A percentile compares a stretch with the other conserved stretches of the same genome.
Conservation (phyloP, 2,888 invertebrate species). For the Drosophila formosana region DNA sequence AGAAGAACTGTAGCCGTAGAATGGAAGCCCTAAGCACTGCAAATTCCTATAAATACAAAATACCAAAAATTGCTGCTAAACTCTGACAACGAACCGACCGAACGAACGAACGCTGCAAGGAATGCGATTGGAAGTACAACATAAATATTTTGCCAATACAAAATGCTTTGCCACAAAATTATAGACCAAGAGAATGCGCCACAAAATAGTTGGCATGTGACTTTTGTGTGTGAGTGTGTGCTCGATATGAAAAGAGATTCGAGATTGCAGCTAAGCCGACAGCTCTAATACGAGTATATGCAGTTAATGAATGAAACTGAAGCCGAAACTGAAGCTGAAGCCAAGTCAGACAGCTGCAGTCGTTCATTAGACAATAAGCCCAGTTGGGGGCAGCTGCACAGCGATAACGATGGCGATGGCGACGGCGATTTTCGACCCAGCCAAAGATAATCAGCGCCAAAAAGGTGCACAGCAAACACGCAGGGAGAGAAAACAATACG, state of each 20-base stretch:
- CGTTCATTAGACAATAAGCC: constrained; percentile 60
- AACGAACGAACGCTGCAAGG: constrained; percentile 14
- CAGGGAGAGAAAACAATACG: constrained; percentile 59
- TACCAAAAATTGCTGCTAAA: constrained; percentile 60
- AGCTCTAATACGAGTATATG: constrained; percentile 10
- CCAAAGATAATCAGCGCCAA: constrained; percentile 69
- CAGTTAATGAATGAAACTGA: constrained; percentile 48
- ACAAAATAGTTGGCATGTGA: constrained; percentile 17
- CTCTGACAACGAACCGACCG: constrained; percentile 15
- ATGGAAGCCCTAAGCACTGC: constrained; percentile 24
- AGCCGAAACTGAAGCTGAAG: constrained; percentile 12
- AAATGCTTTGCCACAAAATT: constrained; percentile 51
- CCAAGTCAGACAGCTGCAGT: constrained; percentile 37
- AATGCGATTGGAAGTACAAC: constrained; percentile 53
- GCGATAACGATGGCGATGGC: neutral
- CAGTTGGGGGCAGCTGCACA: constrained; percentile 21
- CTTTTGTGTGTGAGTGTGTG: neutral
- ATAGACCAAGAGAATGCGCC: constrained; percentile 24
- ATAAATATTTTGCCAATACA: constrained; percentile 69
- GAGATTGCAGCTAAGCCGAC: constrained; percentile 34
- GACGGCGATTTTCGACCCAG: constrained; percentile 14
- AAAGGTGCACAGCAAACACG: constrained; percentile 34
- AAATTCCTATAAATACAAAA: constrained; percentile 59
- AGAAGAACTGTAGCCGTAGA: constrained; percentile 1
- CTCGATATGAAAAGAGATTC: constrained; percentile 9